Evolutionary conservation across 2,113 vertebrate genomes (phyloP), one percentile per base, ranked within the genome.

Genomic region (Clarias magur): DNA sequence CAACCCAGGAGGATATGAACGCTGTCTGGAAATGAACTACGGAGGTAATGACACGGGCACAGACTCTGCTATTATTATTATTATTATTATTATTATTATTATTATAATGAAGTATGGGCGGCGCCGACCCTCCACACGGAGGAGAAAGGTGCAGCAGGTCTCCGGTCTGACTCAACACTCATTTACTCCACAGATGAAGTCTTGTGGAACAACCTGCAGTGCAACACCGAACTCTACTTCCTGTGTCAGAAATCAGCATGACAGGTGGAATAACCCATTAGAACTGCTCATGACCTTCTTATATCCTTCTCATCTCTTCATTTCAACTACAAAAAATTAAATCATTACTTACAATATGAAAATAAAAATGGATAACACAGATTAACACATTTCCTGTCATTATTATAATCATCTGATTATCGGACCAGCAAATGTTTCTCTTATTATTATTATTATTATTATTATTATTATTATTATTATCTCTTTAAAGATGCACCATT

Each of bases 1-100:
- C 54, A 70, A 89, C 27, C 0, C 0, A 4, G 85, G 10, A 38
- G 25, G 16, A 0, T 0, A 0, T 3, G 88, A 89, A 73, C 27
- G 17, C 59, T 89, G 88, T 4, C 21, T 56, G 1, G 88, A 89
- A n/a, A 89, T 86, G 73, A 82, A 78, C 38, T 89, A 23, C 38
- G 85, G 80, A 83, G 88, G 88, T 89, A 79, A 86, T n/a, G 38
- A 21, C 34, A 80, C 5, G 30, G 5, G 48, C 54, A 79, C 42
- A 48, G 6, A 4, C 42, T 48, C 42, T 48, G 6, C n/a, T n/a
- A n/a, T n/a, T n/a, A n/a, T 48, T 48, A 48, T 42, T 42, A 42
- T 42, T 42, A 57, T 8, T 1, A 19, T 63, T 42, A 78, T 42
- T 48, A 63, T 25, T 6, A 25, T 6, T 5, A 10, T 75, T 11